These are phyloP conservation scores for Vidua macroura DNA, from an alignment of 2,113 vertebrate species.

Conservation along the genomic window DNA sequence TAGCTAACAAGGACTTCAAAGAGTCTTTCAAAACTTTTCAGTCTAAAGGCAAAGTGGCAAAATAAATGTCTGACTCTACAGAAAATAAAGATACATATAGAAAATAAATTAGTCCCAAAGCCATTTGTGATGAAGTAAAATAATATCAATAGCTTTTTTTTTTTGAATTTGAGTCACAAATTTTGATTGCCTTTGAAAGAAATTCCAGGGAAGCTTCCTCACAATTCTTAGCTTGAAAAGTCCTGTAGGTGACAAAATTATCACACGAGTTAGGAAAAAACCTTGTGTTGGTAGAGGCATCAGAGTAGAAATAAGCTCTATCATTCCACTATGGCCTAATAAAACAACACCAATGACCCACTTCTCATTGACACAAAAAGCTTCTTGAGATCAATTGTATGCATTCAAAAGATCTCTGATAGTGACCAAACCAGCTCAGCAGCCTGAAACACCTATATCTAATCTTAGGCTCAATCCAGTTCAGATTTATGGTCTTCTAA, in stretches of 20 bases:
- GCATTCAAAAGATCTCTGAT: not conserved
- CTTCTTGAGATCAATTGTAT: not conserved
- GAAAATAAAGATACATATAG: not conserved
- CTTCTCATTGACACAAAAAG: not conserved
- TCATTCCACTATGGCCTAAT: not conserved
- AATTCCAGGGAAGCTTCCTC: not conserved
- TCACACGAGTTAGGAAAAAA: not conserved
- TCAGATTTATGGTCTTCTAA: not conserved
- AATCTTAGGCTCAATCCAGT: not conserved
- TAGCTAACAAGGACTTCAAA: not conserved
- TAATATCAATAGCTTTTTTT: not conserved
- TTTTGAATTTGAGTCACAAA: not conserved
- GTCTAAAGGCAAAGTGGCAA: not conserved
- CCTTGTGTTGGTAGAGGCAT: not conserved
- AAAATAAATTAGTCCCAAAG: not conserved
- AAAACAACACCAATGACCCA: not conserved
- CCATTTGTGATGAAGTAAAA: not conserved
- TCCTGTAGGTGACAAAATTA: not conserved
- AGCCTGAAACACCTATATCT: not conserved
- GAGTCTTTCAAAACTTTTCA: not conserved
- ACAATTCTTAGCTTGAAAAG: not conserved
- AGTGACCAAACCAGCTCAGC: not conserved
- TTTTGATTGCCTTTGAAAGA: not conserved
- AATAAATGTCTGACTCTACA: not conserved
- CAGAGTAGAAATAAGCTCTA: not conserved